Evolutionary conservation across 2,888 invertebrate genomes (phyloP).

Genomic region (Cerastis rubricosa): DNA sequence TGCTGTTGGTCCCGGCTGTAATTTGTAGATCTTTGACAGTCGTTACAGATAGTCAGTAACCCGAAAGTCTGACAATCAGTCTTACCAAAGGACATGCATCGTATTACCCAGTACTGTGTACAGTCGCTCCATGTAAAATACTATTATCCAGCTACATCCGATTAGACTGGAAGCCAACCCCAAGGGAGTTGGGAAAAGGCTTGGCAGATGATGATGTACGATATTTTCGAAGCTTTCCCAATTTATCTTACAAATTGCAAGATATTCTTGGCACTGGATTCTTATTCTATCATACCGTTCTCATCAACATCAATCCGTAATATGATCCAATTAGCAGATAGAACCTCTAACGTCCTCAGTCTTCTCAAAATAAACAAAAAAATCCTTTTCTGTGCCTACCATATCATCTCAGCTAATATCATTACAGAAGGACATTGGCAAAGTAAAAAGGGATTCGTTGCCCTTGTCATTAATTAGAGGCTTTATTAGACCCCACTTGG

Average conservation of each 20-base stretch:
- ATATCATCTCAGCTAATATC: slow-evolving; percentile 46
- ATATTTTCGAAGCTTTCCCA: neutral
- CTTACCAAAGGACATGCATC: too few relatives aligned
- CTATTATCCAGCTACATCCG: too few relatives aligned
- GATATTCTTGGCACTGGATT: neutral
- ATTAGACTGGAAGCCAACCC: too few relatives aligned
- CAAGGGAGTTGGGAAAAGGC: too few relatives aligned
- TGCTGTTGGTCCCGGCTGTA: too few relatives aligned
- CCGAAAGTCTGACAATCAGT: too few relatives aligned
- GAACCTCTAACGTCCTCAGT: neutral
- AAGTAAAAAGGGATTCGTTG: slow-evolving; percentile 61
- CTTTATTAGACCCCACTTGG: slow-evolving; percentile 61
- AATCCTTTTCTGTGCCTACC: slow-evolving; percentile 22
- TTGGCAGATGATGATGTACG: too few relatives aligned
- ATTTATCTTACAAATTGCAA: neutral
- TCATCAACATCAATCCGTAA: neutral
- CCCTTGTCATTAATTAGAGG: slow-evolving; percentile 59
- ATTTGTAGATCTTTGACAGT: too few relatives aligned
- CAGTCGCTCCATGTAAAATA: too few relatives aligned
- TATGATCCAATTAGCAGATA: slow-evolving; percentile 9
- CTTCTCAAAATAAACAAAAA: slow-evolving; percentile 16
- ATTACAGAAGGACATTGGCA: slow-evolving; percentile 47
- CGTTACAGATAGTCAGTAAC: too few relatives aligned
- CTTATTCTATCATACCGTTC: neutral
- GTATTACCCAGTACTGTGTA: too few relatives aligned